Conservation (phyloP, 2,797 vertebrate genomes). For the Petrocephalus sullivani region DNA sequence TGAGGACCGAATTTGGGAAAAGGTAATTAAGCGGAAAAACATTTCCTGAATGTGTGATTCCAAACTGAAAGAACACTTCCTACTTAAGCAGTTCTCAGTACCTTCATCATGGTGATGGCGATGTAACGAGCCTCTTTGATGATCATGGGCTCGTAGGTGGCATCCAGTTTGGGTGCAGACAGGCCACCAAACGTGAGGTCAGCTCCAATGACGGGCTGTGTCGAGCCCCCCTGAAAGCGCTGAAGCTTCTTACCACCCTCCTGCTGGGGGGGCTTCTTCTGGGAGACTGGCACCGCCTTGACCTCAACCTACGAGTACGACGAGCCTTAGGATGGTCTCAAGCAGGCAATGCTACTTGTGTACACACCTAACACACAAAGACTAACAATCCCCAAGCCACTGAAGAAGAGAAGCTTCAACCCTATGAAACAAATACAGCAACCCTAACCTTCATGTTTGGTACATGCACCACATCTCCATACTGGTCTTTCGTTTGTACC, state of each 20-base stretch:
- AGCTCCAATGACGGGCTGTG: slow-evolving; percentile 59
- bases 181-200: slow-evolving; percentile 93
- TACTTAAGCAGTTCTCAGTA: slow-evolving; percentile 42
- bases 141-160: slow-evolving; percentile 97
- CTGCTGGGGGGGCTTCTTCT: slow-evolving; percentile 92
- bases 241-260: slow-evolving; percentile 85
- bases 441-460: slow-evolving; percentile 90
- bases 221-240: slow-evolving; percentile 79
- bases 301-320: slow-evolving; percentile 83
- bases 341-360: background rate
- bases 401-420: background rate
- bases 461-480: slow-evolving; percentile 96
- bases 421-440: background rate
- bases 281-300: slow-evolving; percentile 95
- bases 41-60: background rate
- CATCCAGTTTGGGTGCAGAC: slow-evolving; percentile 88
- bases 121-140: slow-evolving; percentile 98
- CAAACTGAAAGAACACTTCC: background rate
- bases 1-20: no score
- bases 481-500: slow-evolving; percentile 98
- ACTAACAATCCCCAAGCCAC: background rate
- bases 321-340: background rate
- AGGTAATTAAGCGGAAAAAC: no score
- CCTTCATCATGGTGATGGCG: slow-evolving; percentile 99
- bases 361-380: background rate